Conservation (phyloP, 1,140 invertebrate genomes). For the Apocrypta bakeri region DNA sequence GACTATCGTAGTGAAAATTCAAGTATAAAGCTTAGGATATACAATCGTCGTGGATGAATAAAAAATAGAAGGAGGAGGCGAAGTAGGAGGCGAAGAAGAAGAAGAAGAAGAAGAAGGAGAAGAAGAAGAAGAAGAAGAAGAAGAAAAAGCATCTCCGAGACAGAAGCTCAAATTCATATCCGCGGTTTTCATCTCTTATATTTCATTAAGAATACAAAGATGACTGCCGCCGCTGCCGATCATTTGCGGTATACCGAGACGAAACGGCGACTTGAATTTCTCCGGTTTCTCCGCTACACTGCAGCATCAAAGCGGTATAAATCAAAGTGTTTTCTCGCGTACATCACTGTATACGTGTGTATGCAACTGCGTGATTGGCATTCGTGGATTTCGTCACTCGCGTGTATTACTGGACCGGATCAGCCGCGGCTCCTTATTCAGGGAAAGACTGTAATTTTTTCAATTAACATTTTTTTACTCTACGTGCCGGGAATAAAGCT, state of each 20-base stretch:
- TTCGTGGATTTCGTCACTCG: neutral
- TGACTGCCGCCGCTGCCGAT: slow-evolving; percentile 35
- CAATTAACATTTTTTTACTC: neutral
- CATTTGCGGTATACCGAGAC: slow-evolving; percentile 47
- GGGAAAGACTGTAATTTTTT: neutral
- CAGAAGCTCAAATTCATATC: neutral
- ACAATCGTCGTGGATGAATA: neutral
- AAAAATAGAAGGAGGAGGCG: too few species aligned
- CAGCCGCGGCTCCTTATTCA: neutral
- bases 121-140: neutral
- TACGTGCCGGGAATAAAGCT: neutral
- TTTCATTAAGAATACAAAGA: slow-evolving; percentile 51
- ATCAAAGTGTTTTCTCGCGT: slow-evolving; percentile 27
- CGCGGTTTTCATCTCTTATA: slow-evolving; percentile 35
- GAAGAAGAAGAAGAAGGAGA: neutral
- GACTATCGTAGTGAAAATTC: neutral
- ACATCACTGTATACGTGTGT: neutral
- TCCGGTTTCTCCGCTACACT: neutral
- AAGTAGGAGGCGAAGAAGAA: too few species aligned
- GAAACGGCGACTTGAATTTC: slow-evolving; percentile 37
- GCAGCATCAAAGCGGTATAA: slow-evolving; percentile 29
- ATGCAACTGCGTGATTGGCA: neutral
- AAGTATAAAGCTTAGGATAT: neutral
- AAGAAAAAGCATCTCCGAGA: neutral
- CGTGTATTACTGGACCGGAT: neutral